Base-by-base conservation (phyloP, 2,888 invertebrate genomes). In the Melangyna quadrimaculata region DNA sequence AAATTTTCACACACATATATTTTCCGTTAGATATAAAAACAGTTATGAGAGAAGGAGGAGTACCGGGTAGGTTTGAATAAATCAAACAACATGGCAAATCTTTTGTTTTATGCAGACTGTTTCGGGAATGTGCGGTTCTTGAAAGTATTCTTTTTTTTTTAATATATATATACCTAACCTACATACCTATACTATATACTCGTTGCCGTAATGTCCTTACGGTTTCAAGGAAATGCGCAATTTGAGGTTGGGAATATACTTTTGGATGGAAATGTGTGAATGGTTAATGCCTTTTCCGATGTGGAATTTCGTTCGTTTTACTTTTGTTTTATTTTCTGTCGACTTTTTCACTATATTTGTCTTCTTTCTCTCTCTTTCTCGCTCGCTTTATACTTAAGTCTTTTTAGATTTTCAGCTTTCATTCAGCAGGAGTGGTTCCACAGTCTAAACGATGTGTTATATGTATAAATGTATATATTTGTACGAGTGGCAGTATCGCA, bases 21-120 rank as follows among this genome's bases (percentile, higher is more conserved):
- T 78, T 29, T 45, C n/a, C n/a, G 40, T 61, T 40, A 24, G 35
- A 37, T 37, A 22, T 55, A 1, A 55, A 55, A 55, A 55, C 29
- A 9, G 55, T 32, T 53, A 29, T 29, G 35, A 17, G 10, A 37
- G n/a, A 37, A 24, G 22, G 14, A 1, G 2, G 32, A 7, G 9
- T 9, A 32, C 17, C 4, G 43, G 19, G n/a, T 27, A 40, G 40
- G 22, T 27, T 40, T 17, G 43, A 48, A 83, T 83, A 83, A 83
- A 83, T 83, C 78, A 83, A 78, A 83, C 40, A 74, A 78, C 73
- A 83, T 83, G 73, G 78, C 78, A 83, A 70, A 65, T 73, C 70
- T 65, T 74, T 65, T 83, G 63, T 83, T 17, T 71, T 65, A 73
- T 74, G 74, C 55, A 81, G 70, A 75, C 63, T n/a, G 74, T 48